Conservation (phyloP, 2,113 vertebrate genomes). For the Coptodon bakossiorum region DNA sequence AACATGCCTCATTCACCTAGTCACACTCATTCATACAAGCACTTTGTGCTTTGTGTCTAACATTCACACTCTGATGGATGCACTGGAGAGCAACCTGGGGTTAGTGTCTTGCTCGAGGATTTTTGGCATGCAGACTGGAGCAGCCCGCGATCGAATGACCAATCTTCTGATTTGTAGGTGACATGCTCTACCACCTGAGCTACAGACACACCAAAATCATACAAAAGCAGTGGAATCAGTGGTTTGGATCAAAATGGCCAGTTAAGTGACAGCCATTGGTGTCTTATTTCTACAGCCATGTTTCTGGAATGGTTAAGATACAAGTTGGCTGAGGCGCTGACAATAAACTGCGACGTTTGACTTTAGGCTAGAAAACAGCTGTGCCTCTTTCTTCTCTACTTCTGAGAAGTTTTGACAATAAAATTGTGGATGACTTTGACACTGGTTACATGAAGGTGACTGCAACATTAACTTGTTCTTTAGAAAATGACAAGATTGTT, state of each 20-base stretch:
- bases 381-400: neutral
- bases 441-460: neutral
- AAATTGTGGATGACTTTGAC: neutral
- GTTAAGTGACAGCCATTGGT: neutral
- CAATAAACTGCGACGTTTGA: neutral
- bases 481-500: neutral
- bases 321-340: neutral
- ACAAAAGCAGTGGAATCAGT: neutral
- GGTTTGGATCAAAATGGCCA: neutral
- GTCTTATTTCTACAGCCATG: neutral
- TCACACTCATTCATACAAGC: neutral
- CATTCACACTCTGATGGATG: neutral
- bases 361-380: neutral
- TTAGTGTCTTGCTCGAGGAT: neutral
- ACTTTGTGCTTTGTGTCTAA: neutral
- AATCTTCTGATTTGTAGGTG: neutral
- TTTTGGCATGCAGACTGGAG: neutral
- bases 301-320: neutral
- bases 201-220: neutral
- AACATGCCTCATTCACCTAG: neutral
- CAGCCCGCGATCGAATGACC: neutral
- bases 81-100: neutral
- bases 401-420: neutral
- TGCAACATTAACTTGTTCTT: neutral
- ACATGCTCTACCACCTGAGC: neutral